These are phyloP conservation scores for Platycnemis pennipes DNA, from an alignment of 2,888 invertebrate genomes.

Conservation along the genomic window DNA sequence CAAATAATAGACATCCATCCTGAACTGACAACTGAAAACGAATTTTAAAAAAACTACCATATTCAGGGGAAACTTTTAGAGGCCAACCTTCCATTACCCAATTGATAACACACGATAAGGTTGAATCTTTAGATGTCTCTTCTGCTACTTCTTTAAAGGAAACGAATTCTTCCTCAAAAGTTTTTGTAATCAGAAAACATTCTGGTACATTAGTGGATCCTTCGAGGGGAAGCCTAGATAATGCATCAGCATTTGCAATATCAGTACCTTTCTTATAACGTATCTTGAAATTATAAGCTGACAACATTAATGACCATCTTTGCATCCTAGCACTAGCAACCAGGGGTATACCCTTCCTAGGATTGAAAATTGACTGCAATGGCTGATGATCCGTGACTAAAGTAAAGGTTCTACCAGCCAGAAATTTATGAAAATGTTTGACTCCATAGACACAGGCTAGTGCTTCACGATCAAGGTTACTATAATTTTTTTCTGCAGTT, in stretches of 20 bases:
- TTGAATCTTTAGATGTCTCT: not conserved
- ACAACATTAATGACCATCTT: not conserved
- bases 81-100: not conserved
- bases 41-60: not conserved
- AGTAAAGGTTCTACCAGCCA: not conserved
- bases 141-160: not conserved
- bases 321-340: not conserved
- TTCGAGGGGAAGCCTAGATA: too few species aligned
- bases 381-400: not conserved
- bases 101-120: slow-evolving; percentile 68
- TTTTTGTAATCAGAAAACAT: not conserved
- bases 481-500: slow-evolving; percentile 59
- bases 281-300: not conserved
- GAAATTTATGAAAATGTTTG: not conserved
- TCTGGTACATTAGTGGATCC: not conserved
- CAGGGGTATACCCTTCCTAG: not conserved
- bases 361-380: not conserved
- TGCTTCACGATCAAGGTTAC: slow-evolving; percentile 62
- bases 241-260: too few species aligned
- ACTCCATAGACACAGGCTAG: slow-evolving; percentile 1
- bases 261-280: not conserved
- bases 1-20: not conserved
- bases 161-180: not conserved
- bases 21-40: not conserved
- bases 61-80: not conserved